These are phyloP conservation scores for Kryphioiulus occultus DNA, from an alignment of 2,888 invertebrate genomes.

Conservation along the genomic window DNA sequence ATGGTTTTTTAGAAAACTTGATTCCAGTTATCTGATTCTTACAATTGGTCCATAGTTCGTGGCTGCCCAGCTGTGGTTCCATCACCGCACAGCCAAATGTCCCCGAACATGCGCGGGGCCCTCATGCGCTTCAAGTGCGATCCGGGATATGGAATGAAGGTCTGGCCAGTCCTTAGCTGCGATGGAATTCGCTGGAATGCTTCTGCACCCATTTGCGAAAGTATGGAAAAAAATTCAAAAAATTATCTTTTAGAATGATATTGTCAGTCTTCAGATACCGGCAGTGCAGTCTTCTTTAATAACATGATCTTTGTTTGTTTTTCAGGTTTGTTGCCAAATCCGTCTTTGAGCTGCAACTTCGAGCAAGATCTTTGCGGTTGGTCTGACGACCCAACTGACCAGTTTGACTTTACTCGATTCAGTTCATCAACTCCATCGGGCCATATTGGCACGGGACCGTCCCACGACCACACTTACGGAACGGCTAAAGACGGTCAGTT, in stretches of 20 bases:
- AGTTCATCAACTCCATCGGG: constrained; percentile 72
- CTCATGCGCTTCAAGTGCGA: constrained; percentile 73
- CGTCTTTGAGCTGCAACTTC: constrained; percentile 69
- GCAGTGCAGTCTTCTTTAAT: not conserved
- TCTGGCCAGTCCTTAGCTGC: constrained; percentile 73
- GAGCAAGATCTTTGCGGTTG: constrained; percentile 80
- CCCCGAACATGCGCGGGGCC: constrained; percentile 63
- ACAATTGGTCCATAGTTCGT: not conserved
- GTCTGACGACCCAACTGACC: constrained; percentile 72
- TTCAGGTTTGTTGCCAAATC: not conserved
- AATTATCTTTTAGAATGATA: too few species aligned
- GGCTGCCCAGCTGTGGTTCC: constrained; percentile 13
- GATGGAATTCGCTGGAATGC: constrained; percentile 76
- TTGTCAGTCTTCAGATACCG: not conserved
- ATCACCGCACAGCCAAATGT: constrained; percentile 54
- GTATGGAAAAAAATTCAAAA: constrained; percentile 68
- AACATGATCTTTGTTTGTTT: not conserved
- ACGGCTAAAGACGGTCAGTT: constrained; percentile 64
- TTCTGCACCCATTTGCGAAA: constrained; percentile 71
- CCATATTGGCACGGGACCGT: constrained; percentile 75
- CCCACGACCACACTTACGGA: constrained; percentile 77
- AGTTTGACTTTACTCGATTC: constrained; percentile 75
- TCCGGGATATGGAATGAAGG: constrained; percentile 70
- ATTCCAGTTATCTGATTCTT: not conserved
- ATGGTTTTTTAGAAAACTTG: not conserved